Percentiles rank a stretch among this genome's conserved stretches.
Conservation (phyloP, 1,140 invertebrate genomes). For the Drosophila aff. region DNA sequence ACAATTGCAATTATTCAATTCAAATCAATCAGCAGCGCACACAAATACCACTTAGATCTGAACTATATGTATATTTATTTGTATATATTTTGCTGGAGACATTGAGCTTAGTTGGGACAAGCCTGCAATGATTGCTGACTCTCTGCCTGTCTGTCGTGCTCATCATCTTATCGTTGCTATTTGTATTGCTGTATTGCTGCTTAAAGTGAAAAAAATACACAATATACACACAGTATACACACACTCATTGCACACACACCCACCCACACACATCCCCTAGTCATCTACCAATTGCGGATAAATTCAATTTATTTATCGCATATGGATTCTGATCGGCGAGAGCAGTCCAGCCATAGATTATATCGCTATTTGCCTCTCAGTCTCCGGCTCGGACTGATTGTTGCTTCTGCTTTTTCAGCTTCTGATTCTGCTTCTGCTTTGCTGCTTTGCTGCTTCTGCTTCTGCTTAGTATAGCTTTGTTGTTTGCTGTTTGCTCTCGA, state of each 20-base stretch:
- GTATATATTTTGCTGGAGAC: slow-evolving; percentile 50
- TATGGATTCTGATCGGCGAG: slow-evolving; percentile 78
- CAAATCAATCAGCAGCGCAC: slow-evolving; percentile 78
- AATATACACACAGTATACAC: neutral
- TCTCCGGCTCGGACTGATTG: slow-evolving; percentile 62
- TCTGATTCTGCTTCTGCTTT: neutral
- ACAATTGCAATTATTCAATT: slow-evolving; percentile 85
- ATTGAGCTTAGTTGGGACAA: slow-evolving; percentile 77
- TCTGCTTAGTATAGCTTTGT: slow-evolving; percentile 60
- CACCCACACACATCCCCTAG: slow-evolving; percentile 17
- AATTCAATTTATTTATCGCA: slow-evolving; percentile 85
- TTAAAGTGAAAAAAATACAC: slow-evolving; percentile 57
- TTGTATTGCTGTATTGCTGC: slow-evolving; percentile 49
- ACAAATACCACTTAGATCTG: slow-evolving; percentile 22
- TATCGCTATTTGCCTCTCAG: slow-evolving; percentile 11
- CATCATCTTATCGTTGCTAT: slow-evolving; percentile 43
- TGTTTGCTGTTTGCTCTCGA: slow-evolving; percentile 18
- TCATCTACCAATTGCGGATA: slow-evolving; percentile 83
- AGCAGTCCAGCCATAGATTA: slow-evolving; percentile 21
- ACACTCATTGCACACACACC: slow-evolving; percentile 16
- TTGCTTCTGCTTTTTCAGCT: slow-evolving; percentile 28
- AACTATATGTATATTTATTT: neutral
- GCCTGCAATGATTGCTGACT: slow-evolving; percentile 76
- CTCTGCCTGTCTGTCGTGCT: slow-evolving; percentile 13
- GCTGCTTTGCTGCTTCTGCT: neutral